Evolutionary conservation across 2,797 vertebrate genomes (phyloP), one percentile per base, ranked within the genome.

Genomic region (Tarsius wallacei): DNA sequence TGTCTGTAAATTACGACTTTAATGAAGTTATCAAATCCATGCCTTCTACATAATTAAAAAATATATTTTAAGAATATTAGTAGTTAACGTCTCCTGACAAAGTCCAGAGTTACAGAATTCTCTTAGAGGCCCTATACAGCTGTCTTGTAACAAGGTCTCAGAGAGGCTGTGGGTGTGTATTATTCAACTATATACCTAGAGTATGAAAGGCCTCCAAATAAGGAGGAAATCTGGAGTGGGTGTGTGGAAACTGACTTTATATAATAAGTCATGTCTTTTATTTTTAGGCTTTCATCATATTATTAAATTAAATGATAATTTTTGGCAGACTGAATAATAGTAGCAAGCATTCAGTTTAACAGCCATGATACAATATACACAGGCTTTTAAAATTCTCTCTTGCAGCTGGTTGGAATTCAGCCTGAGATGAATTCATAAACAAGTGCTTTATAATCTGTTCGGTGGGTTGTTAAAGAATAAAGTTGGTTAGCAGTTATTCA

Each of bases 241-340:
- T 84, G 85, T 55, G 68, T 76, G 7, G 36, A 47, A 85, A 74
- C 19, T 64, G 64, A 89, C 61, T 73, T 76, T 93, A 76, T 24
- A 87, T 61, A 91, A 96, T 61, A 96, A 93, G 15, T 3, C 59
- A 82, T 55, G 36, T 74, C 73, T 78, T 66, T 95, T 93, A 85
- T 93, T 91, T 90, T 76, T 70, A 87, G 88, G 31, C 73, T 94
- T 95, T 91, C 74, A 76, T 88, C 90, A 36, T 88, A 71, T 96
- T 97, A 95, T 84, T 94, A 95, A 96, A 90, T 95, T 95, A 93
- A 97, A 93, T 81, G 82, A 87, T 63, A 95, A 22, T 82, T 90
- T 95, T 94, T 93, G 93, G 87, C 66, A 94, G 80, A 90, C 77
- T 93, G 61, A 92, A 87, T 90, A 97, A 94, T 77, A 86, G 61